phyloP scores from a whole-genome alignment of 2,888 invertebrate genomes.

The Acleris holmiana region DNA sequence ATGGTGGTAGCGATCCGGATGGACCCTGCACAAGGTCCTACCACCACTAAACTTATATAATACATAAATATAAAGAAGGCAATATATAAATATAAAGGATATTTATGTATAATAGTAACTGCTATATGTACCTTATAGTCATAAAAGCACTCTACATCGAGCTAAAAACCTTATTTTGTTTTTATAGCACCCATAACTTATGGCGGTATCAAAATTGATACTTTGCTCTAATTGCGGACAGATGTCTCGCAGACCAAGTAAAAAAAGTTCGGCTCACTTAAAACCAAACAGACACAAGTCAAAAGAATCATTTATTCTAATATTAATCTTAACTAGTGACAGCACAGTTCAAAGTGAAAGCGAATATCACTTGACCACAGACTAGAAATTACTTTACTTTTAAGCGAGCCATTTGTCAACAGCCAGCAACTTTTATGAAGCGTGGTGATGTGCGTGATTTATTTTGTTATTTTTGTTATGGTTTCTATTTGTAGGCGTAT shows the following conservation, averaged over 20 bases:
- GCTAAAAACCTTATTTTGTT: constrained; percentile 26
- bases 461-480: constrained; percentile 15
- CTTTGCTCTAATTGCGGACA: constrained; percentile 55
- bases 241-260: constrained; percentile 48
- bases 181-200: constrained; percentile 54
- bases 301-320: too few species aligned
- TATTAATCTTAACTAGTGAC: too few species aligned
- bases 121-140: too few species aligned
- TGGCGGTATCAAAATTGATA: constrained; percentile 52
- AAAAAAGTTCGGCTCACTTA: constrained; percentile 38
- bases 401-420: constrained; percentile 33
- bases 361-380: too few species aligned
- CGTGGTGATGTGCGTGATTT: constrained; percentile 38
- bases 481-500: constrained; percentile 23
- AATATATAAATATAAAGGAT: too few species aligned
- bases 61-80: too few species aligned
- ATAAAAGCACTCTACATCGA: constrained; percentile 5
- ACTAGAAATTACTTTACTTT: too few species aligned
- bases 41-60: too few species aligned
- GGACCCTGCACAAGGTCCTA: too few species aligned
- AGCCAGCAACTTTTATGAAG: constrained; percentile 44
- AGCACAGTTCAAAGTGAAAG: too few species aligned
- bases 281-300: too few species aligned
- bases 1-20: too few species aligned
- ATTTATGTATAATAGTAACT: not conserved